Conservation (phyloP, 2,888 invertebrate species). For the Lepeophtheirus nordmannii region DNA sequence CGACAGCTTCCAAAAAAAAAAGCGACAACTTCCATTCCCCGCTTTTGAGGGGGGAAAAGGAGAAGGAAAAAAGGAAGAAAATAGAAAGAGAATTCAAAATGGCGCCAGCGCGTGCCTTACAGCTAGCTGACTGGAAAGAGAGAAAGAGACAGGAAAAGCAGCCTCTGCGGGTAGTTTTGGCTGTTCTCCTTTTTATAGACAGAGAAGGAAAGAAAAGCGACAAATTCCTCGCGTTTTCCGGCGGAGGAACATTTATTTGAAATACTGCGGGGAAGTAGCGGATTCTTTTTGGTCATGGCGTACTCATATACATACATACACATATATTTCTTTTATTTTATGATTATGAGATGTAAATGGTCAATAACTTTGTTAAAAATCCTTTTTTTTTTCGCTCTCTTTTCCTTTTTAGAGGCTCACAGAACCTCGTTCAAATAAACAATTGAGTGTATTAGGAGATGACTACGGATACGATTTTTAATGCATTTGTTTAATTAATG, state of each 20-base stretch:
- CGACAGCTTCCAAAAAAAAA: not conserved
- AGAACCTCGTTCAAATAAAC: too few species aligned
- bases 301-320: conserved; percentile 19
- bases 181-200: conserved; percentile 22
- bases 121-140: conserved; percentile 30
- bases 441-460: too few species aligned
- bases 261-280: too few species aligned
- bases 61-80: conserved; percentile 30
- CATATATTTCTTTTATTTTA: conserved; percentile 5
- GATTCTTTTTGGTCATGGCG: too few species aligned
- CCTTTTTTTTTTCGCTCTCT: not conserved
- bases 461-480: too few species aligned
- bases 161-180: conserved; percentile 17
- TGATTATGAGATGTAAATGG: conserved; percentile 6
- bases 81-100: conserved; percentile 28
- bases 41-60: conserved; percentile 22
- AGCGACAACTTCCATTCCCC: not conserved
- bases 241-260: too few species aligned
- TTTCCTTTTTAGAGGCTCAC: not conserved
- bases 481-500: too few species aligned
- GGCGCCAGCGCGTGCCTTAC: conserved; percentile 29
- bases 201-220: conserved; percentile 25
- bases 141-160: conserved; percentile 28
- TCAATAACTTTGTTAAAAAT: conserved; percentile 2
- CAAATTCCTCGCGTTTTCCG: too few species aligned